Conservation (phyloP, 2,888 invertebrate species). For the Agrochola litura region DNA sequence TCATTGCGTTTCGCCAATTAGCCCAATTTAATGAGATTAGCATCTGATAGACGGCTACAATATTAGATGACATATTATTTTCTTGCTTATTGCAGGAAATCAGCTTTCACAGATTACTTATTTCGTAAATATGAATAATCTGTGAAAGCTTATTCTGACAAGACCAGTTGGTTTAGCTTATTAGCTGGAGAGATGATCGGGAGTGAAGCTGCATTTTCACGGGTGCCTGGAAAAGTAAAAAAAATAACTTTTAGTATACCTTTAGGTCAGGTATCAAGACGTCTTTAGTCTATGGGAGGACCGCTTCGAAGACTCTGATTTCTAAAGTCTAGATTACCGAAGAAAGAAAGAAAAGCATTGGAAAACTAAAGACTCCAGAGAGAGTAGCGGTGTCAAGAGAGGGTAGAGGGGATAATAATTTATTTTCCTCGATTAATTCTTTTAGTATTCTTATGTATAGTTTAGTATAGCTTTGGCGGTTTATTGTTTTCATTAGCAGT, state of each 20-base stretch:
- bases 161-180: background rate
- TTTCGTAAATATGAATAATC: conserved; percentile 33
- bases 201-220: conserved; percentile 7
- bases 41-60: background rate
- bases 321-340: background rate
- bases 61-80: background rate
- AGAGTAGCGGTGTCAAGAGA: background rate
- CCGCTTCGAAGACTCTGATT: background rate
- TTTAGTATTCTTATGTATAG: too few relatives aligned
- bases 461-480: too few relatives aligned
- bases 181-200: background rate
- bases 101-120: conserved; percentile 58
- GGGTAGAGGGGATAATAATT: background rate
- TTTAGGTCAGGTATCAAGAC: background rate
- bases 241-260: too few relatives aligned
- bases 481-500: too few relatives aligned
- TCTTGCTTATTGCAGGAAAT: background rate
- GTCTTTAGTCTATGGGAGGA: background rate
- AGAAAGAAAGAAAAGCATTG: background rate
- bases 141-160: conserved; percentile 44
- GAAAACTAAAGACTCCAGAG: background rate
- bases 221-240: conserved; percentile 6
- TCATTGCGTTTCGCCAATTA: conserved; percentile 12
- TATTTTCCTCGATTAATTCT: background rate
- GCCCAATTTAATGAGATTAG: conserved; percentile 16